Evolutionary conservation across 2,113 vertebrate genomes (phyloP).

Genomic region (Pteruthius melanotis): DNA sequence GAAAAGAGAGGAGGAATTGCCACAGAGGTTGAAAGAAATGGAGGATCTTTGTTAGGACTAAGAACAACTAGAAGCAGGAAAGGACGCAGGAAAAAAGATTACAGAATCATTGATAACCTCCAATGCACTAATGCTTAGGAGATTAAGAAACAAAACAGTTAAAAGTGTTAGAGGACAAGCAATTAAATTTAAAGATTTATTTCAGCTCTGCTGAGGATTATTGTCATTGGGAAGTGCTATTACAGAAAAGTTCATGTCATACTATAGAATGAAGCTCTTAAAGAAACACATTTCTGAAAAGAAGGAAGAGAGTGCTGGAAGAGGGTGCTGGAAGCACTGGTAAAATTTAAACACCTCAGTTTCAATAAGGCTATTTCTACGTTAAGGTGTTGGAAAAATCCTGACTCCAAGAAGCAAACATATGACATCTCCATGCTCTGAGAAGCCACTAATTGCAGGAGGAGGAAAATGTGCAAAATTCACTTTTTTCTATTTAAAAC

Average conservation of each 20-base stretch:
- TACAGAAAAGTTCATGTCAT: background rate
- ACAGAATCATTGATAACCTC: background rate
- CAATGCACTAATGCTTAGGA: background rate
- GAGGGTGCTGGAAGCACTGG: background rate
- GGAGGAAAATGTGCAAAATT: background rate
- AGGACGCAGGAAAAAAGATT: background rate
- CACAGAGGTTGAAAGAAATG: background rate
- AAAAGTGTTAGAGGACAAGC: background rate
- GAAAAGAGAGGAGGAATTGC: background rate
- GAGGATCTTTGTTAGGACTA: background rate
- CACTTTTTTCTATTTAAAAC: background rate
- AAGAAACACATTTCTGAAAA: background rate
- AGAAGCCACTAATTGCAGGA: background rate
- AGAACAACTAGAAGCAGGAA: background rate
- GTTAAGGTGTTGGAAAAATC: background rate
- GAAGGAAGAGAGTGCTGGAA: background rate
- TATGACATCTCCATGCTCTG: background rate
- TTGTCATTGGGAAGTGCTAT: background rate
- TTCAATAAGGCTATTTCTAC: background rate
- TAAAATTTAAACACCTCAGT: background rate
- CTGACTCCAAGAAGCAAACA: background rate
- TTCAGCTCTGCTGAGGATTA: background rate
- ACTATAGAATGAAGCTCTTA: background rate
- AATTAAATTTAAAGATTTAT: background rate
- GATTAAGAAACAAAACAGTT: background rate